These are phyloP conservation scores for Xanthia icteritia DNA, from an alignment of 2,888 invertebrate species.

Conservation along the genomic window DNA sequence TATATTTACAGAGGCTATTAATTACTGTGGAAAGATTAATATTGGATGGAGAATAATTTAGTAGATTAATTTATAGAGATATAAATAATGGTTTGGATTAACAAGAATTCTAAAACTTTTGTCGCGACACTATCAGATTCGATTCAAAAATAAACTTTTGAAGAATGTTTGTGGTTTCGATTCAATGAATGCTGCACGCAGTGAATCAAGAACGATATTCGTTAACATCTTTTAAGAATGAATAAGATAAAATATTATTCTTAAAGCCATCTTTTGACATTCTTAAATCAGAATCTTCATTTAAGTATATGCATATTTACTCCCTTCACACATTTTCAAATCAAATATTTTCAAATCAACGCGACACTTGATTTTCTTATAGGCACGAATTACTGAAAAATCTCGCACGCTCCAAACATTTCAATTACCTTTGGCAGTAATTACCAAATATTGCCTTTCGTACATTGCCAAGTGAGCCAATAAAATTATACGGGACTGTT, in stretches of 20 bases:
- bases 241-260: not conserved
- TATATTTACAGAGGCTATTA: slow-evolving; percentile 76
- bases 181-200: slow-evolving; percentile 1
- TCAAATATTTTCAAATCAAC: slow-evolving; percentile 18
- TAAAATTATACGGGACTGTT: slow-evolving; percentile 54
- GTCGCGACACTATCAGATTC: slow-evolving; percentile 17
- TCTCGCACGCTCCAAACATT: slow-evolving; percentile 22
- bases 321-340: not conserved
- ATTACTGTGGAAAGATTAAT: slow-evolving; percentile 75
- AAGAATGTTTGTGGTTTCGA: slow-evolving; percentile 24
- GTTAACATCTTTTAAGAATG: not conserved
- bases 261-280: not conserved
- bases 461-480: slow-evolving; percentile 43
- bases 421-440: slow-evolving; percentile 46
- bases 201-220: not conserved
- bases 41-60: slow-evolving; percentile 64
- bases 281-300: not conserved
- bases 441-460: slow-evolving; percentile 42
- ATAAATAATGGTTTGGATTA: slow-evolving; percentile 64
- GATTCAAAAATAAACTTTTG: not conserved
- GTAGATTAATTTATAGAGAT: slow-evolving; percentile 70
- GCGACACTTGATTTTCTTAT: not conserved
- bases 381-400: slow-evolving; percentile 5
- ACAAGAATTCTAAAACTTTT: slow-evolving; percentile 50
- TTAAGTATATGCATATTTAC: not conserved